Conservation (phyloP, 2,888 invertebrate genomes). For the Philopedon plagiatum region DNA sequence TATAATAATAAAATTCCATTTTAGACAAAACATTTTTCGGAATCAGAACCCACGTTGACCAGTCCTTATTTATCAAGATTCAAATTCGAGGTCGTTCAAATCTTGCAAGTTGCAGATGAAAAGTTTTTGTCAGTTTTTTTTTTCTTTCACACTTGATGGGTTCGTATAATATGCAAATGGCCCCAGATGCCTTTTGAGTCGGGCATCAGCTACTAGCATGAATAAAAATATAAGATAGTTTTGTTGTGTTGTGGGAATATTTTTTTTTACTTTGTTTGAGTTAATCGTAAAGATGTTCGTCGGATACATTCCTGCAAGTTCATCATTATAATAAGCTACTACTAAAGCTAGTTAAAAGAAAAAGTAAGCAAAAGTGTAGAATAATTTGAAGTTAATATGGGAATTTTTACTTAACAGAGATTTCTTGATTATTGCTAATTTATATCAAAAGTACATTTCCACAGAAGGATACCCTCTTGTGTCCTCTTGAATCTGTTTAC, state of each 20-base stretch:
- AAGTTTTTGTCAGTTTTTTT: conserved; percentile 21
- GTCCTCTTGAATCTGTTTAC: too few relatives aligned
- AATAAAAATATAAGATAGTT: conserved; percentile 13
- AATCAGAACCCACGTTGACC: conserved; percentile 12
- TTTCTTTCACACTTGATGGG: conserved; percentile 20
- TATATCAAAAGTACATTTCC: too few relatives aligned
- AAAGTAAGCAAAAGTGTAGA: too few relatives aligned
- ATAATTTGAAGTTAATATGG: too few relatives aligned
- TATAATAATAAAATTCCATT: conserved; percentile 4
- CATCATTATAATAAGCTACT: too few relatives aligned
- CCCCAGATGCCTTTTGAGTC: conserved; percentile 24
- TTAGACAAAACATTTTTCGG: conserved; percentile 18
- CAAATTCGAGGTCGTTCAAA: conserved; percentile 26
- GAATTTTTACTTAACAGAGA: too few relatives aligned
- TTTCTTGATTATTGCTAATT: too few relatives aligned
- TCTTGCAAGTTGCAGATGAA: conserved; percentile 28
- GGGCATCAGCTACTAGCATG: conserved; percentile 17
- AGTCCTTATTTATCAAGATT: conserved; percentile 21
- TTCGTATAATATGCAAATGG: conserved; percentile 26
- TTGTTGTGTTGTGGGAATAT: conserved; percentile 11
- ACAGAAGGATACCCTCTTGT: too few relatives aligned
- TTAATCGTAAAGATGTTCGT: not conserved
- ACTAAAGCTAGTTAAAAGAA: too few relatives aligned
- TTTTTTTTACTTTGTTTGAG: not conserved
- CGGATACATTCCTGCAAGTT: not conserved